Evolutionary conservation across 1,140 invertebrate species (phyloP), one percentile per base, ranked within the genome.

Genomic region (Aphaenogaster floridana): DNA sequence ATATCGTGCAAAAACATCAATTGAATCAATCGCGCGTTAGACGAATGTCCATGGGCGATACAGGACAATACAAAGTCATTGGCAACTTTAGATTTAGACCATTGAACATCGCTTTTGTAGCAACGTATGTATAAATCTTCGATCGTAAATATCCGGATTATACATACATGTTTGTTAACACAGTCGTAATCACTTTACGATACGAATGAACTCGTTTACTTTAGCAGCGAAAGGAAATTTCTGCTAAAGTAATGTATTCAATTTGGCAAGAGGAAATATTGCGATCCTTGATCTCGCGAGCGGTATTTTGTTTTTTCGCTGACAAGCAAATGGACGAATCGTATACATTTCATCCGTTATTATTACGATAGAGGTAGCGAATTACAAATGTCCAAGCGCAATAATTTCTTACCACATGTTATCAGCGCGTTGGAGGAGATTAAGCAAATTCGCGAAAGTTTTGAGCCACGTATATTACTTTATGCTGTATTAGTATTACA

Each of bases 381-480:
- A 85, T 61, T 50, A 54, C 42, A 45, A 90, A 90, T 64, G 88
- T 87, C 63, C 77, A 89, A 90, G 77, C 69, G 63, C 85, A 90
- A 90, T 88, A 90, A 90, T 71, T 89, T 89, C 57, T 61, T 89
- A 78, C 45, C 36, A 57, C 34, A 34, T 36, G 5, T 69, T 76
- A n/a, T 63, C 11, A 39, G 57, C 5, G 15, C 6, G 28, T 34
- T 54, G 57, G 17, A 66, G 52, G 5, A 68, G 36, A 80, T 54
- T 36, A 57, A 36, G 13, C 0, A 28, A 69, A 63, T 34, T n/a
- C 11, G 45, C 34, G 9, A 34, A 66, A 34, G 7, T 45, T 59
- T 54, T 57, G 28, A 84, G 61, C 87, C 50, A 72, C 21, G 6
- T 74, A 66, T n/a, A 45, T 36, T 45, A 52, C 84, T 87, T 89